Evolutionary conservation across 2,888 invertebrate species (phyloP), one percentile per base, ranked within the genome.

Genomic region (Octonoba sinensis): DNA sequence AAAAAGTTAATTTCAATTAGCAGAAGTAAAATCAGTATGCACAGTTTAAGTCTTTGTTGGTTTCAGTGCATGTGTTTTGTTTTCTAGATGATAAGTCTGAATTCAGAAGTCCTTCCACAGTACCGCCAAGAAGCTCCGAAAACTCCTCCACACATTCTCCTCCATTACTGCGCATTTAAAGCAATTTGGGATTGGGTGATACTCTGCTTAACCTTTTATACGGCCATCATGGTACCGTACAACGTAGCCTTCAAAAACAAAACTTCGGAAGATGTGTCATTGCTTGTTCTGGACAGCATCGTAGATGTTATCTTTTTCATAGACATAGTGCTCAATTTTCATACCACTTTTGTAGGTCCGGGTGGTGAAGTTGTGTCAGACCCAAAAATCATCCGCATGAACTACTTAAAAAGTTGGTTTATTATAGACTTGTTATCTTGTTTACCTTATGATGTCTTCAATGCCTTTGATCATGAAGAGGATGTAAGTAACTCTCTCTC

Each of bases 281-380:
- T 96, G 87, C 92, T 97, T 87, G 96, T 96, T 88, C 95, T 96
- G 90, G 90, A 97, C 91, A 97, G 97, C 86, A 98, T 99, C 88
- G 99, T 99, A 88, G 99, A 99, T 91, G 99, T 99, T 87, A 97
- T 99, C 88, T 99, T 99, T 92, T 99, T 99, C 92, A 97, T 99
- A 90, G 99, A 99, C 91, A 99, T 99, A 90, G 96, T 99, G 89
- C 93, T 99, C 89, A 99, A 99, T 92, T 99, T 99, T 91, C 99
- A 99, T 91, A 99, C 99, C 85, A 99, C 99, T 85, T 99, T 99
- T 91, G 99, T 99, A 87, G 99, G 99, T 66, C 95, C 91, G 0
- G 90, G 90, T 54, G 91, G 91, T 18, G 91, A 91, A 86, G 99
- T 99, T 86, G 98, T 99, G 87, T 97, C 97, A 87, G 99, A 99